phyloP scores from a whole-genome alignment of 2,113 vertebrate genomes.

The Aphelocoma coerulescens region DNA sequence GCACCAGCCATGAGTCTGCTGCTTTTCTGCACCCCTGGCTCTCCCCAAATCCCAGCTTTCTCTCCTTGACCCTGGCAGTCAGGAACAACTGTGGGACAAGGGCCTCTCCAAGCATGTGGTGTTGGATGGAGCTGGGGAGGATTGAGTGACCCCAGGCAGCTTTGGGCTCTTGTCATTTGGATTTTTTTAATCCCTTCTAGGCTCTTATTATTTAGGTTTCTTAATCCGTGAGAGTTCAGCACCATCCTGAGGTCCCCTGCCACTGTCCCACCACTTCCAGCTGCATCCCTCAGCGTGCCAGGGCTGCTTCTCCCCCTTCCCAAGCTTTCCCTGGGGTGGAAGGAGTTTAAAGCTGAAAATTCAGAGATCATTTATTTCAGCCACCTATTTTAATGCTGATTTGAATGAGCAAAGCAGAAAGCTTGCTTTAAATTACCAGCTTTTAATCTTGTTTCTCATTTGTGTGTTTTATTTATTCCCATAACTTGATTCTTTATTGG shows the following conservation, averaged over 20 bases:
- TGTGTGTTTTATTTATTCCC: neutral
- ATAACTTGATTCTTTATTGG: neutral
- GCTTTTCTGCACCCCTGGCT: neutral
- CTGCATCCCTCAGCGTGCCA: rapidly evolving
- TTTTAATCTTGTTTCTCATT: constrained; percentile 10
- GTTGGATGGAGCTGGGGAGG: neutral
- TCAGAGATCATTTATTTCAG: rapidly evolving
- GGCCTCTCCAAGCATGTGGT: rapidly evolving
- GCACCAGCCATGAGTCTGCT: rapidly evolving
- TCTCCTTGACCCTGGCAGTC: neutral
- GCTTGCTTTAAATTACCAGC: neutral
- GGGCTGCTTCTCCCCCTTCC: neutral
- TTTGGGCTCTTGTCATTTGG: neutral
- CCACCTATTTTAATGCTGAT: neutral
- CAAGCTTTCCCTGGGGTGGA: neutral
- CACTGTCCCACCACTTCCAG: neutral
- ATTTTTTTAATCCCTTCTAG: neutral
- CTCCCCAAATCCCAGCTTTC: rapidly evolving
- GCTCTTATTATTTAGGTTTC: neutral
- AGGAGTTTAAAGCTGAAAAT: neutral
- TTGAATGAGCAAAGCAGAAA: neutral
- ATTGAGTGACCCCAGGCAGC: neutral
- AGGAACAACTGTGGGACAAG: neutral
- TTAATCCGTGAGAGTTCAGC: neutral
- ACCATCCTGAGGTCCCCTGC: neutral